These are phyloP conservation scores for Bibio marci DNA, from an alignment of 2,888 invertebrate species.

Conservation along the genomic window DNA sequence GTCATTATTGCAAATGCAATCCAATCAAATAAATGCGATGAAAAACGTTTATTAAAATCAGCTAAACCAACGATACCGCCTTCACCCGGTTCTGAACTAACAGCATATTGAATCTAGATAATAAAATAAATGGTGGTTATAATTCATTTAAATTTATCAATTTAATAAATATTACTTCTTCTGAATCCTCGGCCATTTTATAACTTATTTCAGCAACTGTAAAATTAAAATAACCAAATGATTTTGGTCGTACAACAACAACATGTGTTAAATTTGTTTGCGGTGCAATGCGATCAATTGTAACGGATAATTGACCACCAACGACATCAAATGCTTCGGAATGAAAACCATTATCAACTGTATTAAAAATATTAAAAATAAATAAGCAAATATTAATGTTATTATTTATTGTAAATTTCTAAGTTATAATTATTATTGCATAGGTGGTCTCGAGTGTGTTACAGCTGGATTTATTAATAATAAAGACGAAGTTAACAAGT, in stretches of 20 bases:
- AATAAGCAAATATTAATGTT: too few species aligned
- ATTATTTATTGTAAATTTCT: too few species aligned
- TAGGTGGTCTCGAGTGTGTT: too few species aligned
- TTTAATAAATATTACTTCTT: conserved; percentile 35
- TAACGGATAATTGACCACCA: conserved; percentile 67
- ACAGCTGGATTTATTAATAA: too few species aligned
- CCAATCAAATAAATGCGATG: conserved; percentile 96
- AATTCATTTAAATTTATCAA: not conserved
- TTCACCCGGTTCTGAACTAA: conserved; percentile 86
- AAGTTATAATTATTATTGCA: too few species aligned
- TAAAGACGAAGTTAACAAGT: too few species aligned
- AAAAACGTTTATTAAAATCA: conserved; percentile 92
- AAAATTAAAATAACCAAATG: conserved; percentile 92
- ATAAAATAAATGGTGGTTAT: conserved; percentile 6
- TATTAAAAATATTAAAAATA: not conserved
- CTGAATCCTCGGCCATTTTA: conserved; percentile 65
- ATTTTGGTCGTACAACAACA: conserved; percentile 76
- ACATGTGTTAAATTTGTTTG: conserved; percentile 88
- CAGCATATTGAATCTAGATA: conserved; percentile 48
- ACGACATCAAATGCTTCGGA: conserved; percentile 79
- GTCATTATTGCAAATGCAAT: conserved; percentile 93
- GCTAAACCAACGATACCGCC: conserved; percentile 82
- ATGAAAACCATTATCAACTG: conserved; percentile 79
- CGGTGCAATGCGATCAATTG: conserved; percentile 80
- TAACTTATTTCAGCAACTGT: conserved; percentile 88